These are phyloP conservation scores for Microctonus hyperodae DNA, from an alignment of 2,888 invertebrate genomes.

Conservation along the genomic window DNA sequence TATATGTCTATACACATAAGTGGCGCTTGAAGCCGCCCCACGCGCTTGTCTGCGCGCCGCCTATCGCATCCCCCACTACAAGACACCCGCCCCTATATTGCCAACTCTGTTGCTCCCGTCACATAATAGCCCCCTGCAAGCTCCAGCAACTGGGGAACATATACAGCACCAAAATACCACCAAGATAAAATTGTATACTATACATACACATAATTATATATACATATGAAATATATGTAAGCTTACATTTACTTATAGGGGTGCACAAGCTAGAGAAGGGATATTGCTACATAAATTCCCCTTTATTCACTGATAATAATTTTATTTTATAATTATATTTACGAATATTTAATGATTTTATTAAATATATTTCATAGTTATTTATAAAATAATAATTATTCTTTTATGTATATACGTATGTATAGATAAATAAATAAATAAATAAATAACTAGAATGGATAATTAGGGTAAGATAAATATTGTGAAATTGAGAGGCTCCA, in stretches of 20 bases:
- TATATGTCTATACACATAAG: conserved; percentile 25
- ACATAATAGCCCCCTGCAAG: conserved; percentile 26
- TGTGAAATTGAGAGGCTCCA: not conserved
- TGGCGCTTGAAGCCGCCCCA: conserved; percentile 27
- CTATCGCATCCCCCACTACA: conserved; percentile 31
- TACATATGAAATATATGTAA: not conserved
- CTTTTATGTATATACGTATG: no score
- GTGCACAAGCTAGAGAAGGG: not conserved
- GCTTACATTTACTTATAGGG: not conserved
- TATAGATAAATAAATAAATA: no score
- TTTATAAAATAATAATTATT: no score
- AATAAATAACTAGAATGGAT: not conserved
- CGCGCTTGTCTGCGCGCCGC: conserved; percentile 28
- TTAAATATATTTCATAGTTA: no score
- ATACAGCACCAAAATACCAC: not conserved
- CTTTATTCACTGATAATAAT: not conserved
- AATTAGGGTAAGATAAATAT: not conserved
- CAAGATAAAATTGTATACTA: not conserved
- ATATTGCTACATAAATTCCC: not conserved
- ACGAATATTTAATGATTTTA: not conserved
- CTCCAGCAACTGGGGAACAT: not conserved
- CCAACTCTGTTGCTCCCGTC: conserved; percentile 42
- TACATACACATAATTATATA: not conserved
- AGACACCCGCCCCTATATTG: conserved; percentile 42
- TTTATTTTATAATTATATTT: not conserved